These are phyloP conservation scores for Aegithalos caudatus DNA, from an alignment of 2,113 vertebrate genomes.

Conservation along the genomic window DNA sequence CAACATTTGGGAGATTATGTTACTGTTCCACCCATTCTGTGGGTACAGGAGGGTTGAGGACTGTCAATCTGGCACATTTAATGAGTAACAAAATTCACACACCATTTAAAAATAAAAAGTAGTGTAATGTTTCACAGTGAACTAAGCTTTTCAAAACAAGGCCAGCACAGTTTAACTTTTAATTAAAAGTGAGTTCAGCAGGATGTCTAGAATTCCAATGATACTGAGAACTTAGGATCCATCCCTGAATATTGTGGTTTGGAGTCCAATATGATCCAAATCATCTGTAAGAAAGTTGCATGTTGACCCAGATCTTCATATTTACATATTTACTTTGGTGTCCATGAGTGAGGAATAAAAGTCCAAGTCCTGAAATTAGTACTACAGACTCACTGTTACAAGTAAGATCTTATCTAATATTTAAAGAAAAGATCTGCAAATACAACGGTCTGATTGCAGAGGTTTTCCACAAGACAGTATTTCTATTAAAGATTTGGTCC, in stretches of 20 bases:
- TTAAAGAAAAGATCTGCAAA: neutral
- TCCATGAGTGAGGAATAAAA: neutral
- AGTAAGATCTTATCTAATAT: neutral
- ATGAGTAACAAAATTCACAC: neutral
- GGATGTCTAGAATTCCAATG: neutral
- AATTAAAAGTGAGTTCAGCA: neutral
- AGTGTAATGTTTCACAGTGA: neutral
- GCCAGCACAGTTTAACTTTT: neutral
- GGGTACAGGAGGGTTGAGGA: constrained; percentile 1
- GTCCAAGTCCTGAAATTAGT: neutral
- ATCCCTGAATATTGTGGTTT: neutral
- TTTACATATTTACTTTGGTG: too few species aligned
- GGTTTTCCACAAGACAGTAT: neutral
- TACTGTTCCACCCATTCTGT: neutral
- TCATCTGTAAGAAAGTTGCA: rapidly evolving
- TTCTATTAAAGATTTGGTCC: neutral
- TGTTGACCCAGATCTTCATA: neutral
- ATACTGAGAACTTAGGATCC: neutral
- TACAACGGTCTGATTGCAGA: neutral
- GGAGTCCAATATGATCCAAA: neutral
- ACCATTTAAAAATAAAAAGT: neutral
- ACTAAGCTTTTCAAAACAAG: neutral
- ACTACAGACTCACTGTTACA: neutral
- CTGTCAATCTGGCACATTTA: constrained; percentile 23
- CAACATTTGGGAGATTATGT: constrained; percentile 2